Evolutionary conservation across 2,888 invertebrate genomes (phyloP).

Genomic region (Ariolimax columbianus): DNA sequence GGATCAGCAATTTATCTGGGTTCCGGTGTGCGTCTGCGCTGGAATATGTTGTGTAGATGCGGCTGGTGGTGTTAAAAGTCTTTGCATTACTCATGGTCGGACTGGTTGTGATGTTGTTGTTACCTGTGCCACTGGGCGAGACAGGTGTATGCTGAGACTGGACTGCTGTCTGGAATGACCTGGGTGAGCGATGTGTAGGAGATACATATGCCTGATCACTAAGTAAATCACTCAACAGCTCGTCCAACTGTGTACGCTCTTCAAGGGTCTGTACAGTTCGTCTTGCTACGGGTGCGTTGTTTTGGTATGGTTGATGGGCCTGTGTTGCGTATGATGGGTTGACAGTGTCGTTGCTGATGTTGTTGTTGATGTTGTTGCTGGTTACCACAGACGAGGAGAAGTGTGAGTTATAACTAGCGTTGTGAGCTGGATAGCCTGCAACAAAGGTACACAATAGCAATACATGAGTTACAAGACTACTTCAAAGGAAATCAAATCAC

Average conservation of each 20-base stretch:
- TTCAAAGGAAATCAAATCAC: no score
- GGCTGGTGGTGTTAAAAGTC: constrained; percentile 61
- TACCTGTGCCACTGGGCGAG: constrained; percentile 29
- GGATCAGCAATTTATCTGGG: constrained; percentile 66
- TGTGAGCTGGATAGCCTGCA: constrained; percentile 53
- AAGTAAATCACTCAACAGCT: constrained; percentile 76
- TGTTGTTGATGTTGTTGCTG: constrained; percentile 49
- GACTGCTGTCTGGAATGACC: constrained; percentile 53
- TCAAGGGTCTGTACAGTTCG: constrained; percentile 64
- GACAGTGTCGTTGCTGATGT: constrained; percentile 15
- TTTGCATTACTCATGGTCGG: constrained; percentile 58
- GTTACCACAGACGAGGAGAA: constrained; percentile 38
- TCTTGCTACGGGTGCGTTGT: constrained; percentile 41
- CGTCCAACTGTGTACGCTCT: constrained; percentile 75
- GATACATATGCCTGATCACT: constrained; percentile 70
- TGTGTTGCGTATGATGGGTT: constrained; percentile 18
- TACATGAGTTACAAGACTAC: not conserved
- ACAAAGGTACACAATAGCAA: not conserved
- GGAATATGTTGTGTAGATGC: constrained; percentile 62
- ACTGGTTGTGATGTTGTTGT: constrained; percentile 53
- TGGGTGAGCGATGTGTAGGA: constrained; percentile 54
- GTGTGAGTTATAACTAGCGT: constrained; percentile 53
- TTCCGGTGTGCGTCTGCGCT: constrained; percentile 65
- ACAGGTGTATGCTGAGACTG: constrained; percentile 42
- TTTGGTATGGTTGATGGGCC: constrained; percentile 16